phyloP scores from a whole-genome alignment of 2,888 invertebrate species.

The Pardosa pseudoannulata region DNA sequence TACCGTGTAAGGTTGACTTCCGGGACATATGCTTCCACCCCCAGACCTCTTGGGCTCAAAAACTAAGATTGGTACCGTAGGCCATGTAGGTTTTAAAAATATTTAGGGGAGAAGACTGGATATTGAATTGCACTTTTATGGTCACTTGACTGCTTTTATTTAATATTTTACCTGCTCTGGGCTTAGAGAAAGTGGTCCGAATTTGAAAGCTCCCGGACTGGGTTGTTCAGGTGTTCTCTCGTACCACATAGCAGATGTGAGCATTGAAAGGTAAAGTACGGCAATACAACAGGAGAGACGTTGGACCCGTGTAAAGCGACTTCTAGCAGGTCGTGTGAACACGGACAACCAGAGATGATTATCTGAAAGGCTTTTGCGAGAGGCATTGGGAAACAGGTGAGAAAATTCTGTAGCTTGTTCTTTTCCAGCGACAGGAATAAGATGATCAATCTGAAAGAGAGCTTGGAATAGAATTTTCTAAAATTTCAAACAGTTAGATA shows the following conservation, averaged over 20 bases:
- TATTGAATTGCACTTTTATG: too few relatives aligned
- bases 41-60: too few relatives aligned
- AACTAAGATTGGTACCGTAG: too few relatives aligned
- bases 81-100: too few relatives aligned
- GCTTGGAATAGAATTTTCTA: too few relatives aligned
- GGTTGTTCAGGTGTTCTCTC: slow-evolving; percentile 74
- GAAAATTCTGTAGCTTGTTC: slow-evolving; percentile 78
- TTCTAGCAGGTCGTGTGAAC: slow-evolving; percentile 78
- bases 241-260: slow-evolving; percentile 80
- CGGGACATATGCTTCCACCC: too few relatives aligned
- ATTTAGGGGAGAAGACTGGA: too few relatives aligned
- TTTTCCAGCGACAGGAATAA: slow-evolving; percentile 78
- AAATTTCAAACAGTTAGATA: too few relatives aligned
- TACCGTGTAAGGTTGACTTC: too few relatives aligned
- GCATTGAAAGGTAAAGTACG: slow-evolving; percentile 79
- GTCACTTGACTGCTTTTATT: too few relatives aligned
- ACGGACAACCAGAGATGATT: slow-evolving; percentile 80
- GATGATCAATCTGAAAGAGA: slow-evolving; percentile 78
- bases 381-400: slow-evolving; percentile 78
- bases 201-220: slow-evolving; percentile 75
- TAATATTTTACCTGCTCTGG: slow-evolving; percentile 78
- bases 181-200: slow-evolving; percentile 79
- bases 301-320: slow-evolving; percentile 79
- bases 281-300: slow-evolving; percentile 79
- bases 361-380: slow-evolving; percentile 78